Percentiles rank a stretch among this genome's conserved stretches.
Conservation (phyloP, 53 echinoderm and acorn worm species). For the Antedon mediterranea region DNA sequence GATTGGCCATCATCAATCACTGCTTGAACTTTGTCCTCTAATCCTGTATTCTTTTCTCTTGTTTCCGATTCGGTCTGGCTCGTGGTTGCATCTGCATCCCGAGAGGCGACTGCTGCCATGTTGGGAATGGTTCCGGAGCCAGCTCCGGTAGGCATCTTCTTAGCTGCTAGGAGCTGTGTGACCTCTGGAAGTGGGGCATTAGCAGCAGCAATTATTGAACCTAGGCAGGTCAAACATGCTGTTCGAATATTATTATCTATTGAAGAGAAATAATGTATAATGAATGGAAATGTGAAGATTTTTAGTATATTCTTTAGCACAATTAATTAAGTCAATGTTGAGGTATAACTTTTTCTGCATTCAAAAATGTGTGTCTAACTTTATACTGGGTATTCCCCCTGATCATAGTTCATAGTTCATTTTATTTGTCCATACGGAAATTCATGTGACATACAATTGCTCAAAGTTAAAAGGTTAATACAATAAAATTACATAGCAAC, state of each 20-base stretch:
- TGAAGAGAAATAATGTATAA: too few species aligned
- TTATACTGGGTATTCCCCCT: too few species aligned
- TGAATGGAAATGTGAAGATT: too few species aligned
- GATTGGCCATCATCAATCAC: not conserved
- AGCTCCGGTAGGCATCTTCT: conserved; percentile 16
- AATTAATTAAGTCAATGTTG: too few species aligned
- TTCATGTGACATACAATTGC: too few species aligned
- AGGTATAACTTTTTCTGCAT: too few species aligned
- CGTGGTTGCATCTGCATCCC: not conserved
- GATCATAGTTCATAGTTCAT: too few species aligned
- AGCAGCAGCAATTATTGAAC: conserved; percentile 46
- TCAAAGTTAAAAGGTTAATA: too few species aligned
- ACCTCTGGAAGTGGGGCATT: conserved; percentile 53
- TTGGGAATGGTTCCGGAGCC: not conserved
- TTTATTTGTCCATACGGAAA: too few species aligned
- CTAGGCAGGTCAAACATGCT: conserved; percentile 89
- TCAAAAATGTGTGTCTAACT: too few species aligned
- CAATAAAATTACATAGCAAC: too few species aligned
- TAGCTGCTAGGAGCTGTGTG: conserved; percentile 34
- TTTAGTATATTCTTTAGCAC: too few species aligned
- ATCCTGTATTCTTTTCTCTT: not conserved
- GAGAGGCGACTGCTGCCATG: not conserved
- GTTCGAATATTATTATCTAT: conserved; percentile 83
- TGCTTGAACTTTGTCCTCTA: not conserved
- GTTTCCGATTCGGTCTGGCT: not conserved